Evolutionary conservation across 2,113 vertebrate species (phyloP).

Genomic region (Archocentrus centrarchus): DNA sequence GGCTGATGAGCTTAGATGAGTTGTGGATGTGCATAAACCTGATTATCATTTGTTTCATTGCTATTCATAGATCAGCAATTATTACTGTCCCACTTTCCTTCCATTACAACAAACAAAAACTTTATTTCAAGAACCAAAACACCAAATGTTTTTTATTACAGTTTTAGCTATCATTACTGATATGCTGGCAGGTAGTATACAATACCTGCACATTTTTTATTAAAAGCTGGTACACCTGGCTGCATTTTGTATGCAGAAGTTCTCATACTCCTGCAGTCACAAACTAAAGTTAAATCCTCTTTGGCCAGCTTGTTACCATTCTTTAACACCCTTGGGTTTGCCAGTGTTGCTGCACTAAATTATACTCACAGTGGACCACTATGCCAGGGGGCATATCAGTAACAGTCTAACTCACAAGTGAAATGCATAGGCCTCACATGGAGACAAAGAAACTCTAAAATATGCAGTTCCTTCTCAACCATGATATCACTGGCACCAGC

Average conservation of each 20-base stretch:
- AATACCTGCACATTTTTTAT: constrained; percentile 1
- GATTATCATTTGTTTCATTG: background rate
- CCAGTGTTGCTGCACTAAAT: constrained; percentile 61
- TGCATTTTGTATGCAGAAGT: constrained; percentile 21
- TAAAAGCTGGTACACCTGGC: constrained; percentile 18
- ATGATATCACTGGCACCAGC: constrained; percentile 72
- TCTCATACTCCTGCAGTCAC: constrained; percentile 28
- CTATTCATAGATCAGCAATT: background rate
- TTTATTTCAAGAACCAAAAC: background rate
- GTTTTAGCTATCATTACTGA: background rate
- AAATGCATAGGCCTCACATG: constrained; percentile 65
- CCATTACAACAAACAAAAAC: background rate
- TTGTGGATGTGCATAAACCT: background rate
- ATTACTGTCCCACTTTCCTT: background rate
- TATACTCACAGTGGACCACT: constrained; percentile 53
- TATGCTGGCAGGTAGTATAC: background rate
- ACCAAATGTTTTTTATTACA: background rate
- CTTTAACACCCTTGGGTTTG: constrained; percentile 41
- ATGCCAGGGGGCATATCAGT: constrained; percentile 65
- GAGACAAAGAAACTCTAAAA: constrained; percentile 71
- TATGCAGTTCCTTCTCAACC: constrained; percentile 69
- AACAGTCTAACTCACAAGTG: constrained; percentile 45
- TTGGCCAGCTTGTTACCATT: constrained; percentile 44
- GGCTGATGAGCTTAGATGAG: background rate
- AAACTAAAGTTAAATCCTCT: constrained; percentile 46